These are phyloP conservation scores for Sanderia malayensis DNA, from an alignment of 30 jellyfish, hydroid and myxozoan genomes.

Conservation along the genomic window DNA sequence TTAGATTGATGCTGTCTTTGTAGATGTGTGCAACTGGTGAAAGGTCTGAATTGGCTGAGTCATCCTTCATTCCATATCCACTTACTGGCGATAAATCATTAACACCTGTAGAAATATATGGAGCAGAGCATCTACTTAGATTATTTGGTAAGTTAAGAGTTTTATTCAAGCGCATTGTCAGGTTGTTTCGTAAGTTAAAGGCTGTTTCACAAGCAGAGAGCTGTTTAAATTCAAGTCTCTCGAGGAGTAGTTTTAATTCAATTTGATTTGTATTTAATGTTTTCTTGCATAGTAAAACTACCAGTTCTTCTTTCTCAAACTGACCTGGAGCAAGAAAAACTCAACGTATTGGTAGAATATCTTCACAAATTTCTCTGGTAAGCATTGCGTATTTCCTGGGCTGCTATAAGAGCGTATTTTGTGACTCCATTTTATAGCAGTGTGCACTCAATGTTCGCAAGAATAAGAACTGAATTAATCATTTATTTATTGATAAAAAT, in stretches of 20 bases:
- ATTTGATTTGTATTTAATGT: background rate
- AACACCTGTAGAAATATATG: conserved; percentile 85
- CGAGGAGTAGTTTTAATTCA: too few relatives aligned
- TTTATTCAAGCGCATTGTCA: background rate
- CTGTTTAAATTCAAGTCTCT: too few relatives aligned
- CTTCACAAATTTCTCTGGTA: conserved; percentile 62
- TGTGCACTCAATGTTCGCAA: too few relatives aligned
- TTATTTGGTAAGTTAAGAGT: conserved; percentile 65
- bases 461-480: too few relatives aligned
- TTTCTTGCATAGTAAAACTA: conserved; percentile 43
- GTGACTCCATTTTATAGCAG: too few relatives aligned
- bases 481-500: too few relatives aligned
- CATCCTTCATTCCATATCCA: conserved; percentile 56
- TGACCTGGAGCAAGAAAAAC: conserved; percentile 53
- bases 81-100: conserved; percentile 28
- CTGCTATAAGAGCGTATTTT: too few relatives aligned
- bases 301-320: conserved; percentile 59
- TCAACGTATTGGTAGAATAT: conserved; percentile 35
- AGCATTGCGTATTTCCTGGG: background rate
- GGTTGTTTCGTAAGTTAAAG: too few relatives aligned
- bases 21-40: too few relatives aligned
- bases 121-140: conserved; percentile 84
- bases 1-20: too few relatives aligned
- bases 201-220: too few relatives aligned
- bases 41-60: conserved; percentile 25